phyloP scores from a whole-genome alignment of 2,113 vertebrate species.

The Quiscalus mexicanus region DNA sequence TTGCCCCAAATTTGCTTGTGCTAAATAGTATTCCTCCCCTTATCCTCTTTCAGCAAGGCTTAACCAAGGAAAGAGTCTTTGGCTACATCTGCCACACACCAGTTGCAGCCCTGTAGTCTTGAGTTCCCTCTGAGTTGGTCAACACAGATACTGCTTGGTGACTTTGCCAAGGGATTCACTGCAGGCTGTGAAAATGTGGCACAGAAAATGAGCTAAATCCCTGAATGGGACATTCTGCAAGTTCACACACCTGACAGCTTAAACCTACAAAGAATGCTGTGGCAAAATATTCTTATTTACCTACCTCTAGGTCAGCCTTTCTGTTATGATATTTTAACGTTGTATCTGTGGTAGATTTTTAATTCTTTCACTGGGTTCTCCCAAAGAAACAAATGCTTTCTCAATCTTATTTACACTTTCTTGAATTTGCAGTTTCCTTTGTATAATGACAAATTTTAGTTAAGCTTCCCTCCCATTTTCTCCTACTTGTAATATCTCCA shows the following conservation, averaged over 20 bases:
- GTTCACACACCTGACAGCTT: background rate
- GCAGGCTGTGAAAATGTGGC: background rate
- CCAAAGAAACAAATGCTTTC: background rate
- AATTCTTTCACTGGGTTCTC: background rate
- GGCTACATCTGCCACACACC: accelerated
- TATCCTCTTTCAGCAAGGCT: background rate
- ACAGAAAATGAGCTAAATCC: background rate
- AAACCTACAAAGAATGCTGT: background rate
- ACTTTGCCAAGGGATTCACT: background rate
- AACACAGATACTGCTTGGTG: background rate
- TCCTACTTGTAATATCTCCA: background rate
- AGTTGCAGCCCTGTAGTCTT: background rate
- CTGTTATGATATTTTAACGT: background rate
- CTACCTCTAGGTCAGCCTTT: background rate
- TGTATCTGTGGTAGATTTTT: background rate
- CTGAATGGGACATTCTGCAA: accelerated
- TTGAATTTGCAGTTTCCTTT: background rate
- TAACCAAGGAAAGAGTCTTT: background rate
- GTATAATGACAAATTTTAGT: background rate
- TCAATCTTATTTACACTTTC: background rate
- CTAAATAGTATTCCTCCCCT: background rate
- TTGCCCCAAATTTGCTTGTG: background rate
- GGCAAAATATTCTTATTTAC: background rate
- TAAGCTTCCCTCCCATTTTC: background rate
- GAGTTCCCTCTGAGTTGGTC: background rate